Evolutionary conservation across 2,113 vertebrate genomes (phyloP).

Genomic region (Pithys albifrons): DNA sequence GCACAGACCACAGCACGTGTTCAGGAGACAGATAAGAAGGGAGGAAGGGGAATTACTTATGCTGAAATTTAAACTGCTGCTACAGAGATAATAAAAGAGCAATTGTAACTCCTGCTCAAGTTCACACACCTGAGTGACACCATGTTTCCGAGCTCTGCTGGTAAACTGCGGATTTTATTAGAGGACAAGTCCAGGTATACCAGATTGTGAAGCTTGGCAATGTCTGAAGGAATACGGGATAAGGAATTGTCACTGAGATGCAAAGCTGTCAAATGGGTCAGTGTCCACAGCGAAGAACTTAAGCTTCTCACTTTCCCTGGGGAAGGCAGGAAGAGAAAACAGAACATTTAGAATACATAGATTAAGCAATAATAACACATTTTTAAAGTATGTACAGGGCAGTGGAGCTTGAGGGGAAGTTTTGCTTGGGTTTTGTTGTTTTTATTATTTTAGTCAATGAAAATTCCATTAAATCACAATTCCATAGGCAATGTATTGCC

Average conservation of each 20-base stretch:
- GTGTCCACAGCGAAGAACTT: conserved; percentile 93
- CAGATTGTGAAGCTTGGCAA: conserved; percentile 99
- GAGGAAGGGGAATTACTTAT: not conserved
- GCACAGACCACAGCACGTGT: not conserved
- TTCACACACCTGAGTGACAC: conserved; percentile 92
- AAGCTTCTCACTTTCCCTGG: conserved; percentile 94
- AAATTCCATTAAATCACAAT: not conserved
- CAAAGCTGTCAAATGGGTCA: conserved; percentile 98
- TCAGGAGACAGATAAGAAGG: not conserved
- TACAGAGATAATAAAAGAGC: not conserved
- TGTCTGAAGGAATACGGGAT: conserved; percentile 97
- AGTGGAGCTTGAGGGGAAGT: rapidly evolving
- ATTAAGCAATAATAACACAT: not conserved
- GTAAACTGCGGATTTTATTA: conserved; percentile 99
- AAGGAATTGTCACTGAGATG: conserved; percentile 97
- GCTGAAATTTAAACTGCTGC: not conserved
- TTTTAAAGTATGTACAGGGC: rapidly evolving
- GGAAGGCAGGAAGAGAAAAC: not conserved
- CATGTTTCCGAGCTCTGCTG: conserved; percentile 98
- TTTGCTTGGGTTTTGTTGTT: not conserved
- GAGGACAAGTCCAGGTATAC: conserved; percentile 97
- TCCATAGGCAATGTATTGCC: not conserved
- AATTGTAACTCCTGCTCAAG: not conserved
- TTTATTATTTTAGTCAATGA: not conserved
- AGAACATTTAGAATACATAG: not conserved